These are phyloP conservation scores for Phoeniculus purpureus DNA, from an alignment of 2,797 vertebrate species.

Conservation along the genomic window DNA sequence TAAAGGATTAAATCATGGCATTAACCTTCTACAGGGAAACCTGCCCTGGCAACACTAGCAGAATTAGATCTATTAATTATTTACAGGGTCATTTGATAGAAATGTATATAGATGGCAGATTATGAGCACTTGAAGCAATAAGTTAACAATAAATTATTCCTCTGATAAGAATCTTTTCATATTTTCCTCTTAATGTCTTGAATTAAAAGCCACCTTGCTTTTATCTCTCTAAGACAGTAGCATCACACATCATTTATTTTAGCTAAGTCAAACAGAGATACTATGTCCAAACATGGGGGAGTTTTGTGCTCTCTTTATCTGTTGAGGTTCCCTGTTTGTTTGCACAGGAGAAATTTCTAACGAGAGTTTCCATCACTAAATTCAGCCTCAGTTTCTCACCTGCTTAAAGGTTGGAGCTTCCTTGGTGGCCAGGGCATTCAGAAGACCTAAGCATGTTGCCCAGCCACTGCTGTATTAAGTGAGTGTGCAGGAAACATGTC, in stretches of 20 bases:
- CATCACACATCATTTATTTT: background rate
- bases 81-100: slow-evolving; percentile 63
- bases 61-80: slow-evolving; percentile 73
- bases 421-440: background rate
- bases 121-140: slow-evolving; percentile 53
- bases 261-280: background rate
- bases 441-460: background rate
- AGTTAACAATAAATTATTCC: slow-evolving; percentile 55
- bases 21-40: slow-evolving; percentile 68
- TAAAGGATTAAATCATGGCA: slow-evolving; percentile 68
- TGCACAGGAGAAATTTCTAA: background rate
- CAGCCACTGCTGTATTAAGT: background rate
- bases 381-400: background rate
- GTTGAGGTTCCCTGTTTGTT: background rate
- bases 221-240: background rate
- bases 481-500: fast-evolving
- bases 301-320: background rate
- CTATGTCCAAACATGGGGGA: background rate
- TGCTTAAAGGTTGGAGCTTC: background rate
- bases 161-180: slow-evolving; percentile 25
- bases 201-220: slow-evolving; percentile 39
- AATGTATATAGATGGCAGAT: slow-evolving; percentile 60
- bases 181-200: slow-evolving; percentile 22
- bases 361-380: background rate
- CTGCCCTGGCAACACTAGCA: slow-evolving; percentile 54